These are phyloP conservation scores for Candoia aspera DNA, from an alignment of 2,113 vertebrate species.

Conservation along the genomic window DNA sequence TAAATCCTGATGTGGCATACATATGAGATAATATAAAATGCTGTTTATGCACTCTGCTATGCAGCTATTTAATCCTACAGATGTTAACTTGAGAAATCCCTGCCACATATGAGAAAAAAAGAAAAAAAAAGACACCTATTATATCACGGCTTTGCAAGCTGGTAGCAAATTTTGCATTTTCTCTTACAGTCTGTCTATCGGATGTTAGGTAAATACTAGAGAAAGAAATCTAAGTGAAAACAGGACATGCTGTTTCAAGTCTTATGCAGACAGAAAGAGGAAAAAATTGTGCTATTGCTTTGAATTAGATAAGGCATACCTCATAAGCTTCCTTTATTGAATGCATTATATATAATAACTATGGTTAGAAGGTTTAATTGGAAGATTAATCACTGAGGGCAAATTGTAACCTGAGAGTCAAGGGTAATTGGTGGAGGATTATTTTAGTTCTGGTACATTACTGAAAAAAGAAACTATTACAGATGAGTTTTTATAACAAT, in stretches of 20 bases:
- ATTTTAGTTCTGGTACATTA: not conserved
- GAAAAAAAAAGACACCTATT: not conserved
- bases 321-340: not conserved
- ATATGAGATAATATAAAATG: conserved; percentile 21
- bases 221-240: not conserved
- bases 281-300: not conserved
- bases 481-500: not conserved
- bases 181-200: not conserved
- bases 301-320: not conserved
- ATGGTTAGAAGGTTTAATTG: not conserved
- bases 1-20: not conserved
- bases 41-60: conserved; percentile 9
- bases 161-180: conserved; percentile 14
- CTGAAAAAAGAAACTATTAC: not conserved
- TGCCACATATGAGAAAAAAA: not conserved
- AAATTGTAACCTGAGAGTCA: not conserved
- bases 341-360: not conserved
- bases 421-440: not conserved
- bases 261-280: not conserved
- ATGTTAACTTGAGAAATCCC: not conserved
- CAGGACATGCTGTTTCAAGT: not conserved
- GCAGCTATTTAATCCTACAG: conserved; percentile 18
- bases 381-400: not conserved
- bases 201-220: not conserved
- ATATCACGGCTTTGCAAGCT: not conserved